Evolutionary conservation across 2,888 invertebrate species (phyloP), one percentile per base, ranked within the genome.

Genomic region (Lathronympha strigana): DNA sequence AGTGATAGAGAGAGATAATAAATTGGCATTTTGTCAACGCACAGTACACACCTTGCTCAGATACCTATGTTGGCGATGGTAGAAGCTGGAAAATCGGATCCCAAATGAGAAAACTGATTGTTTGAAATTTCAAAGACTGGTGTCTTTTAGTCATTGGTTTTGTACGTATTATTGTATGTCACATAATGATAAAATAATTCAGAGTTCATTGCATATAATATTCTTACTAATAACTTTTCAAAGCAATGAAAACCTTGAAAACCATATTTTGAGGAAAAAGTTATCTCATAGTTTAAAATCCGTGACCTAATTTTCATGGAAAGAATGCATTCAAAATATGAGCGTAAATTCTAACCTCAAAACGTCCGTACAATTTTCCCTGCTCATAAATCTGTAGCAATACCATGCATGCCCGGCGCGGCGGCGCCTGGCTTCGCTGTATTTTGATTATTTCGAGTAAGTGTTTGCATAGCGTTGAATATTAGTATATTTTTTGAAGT

Each of bases 381-480:
- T n/a, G n/a, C 9, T 19, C 25, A 38, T 49, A 49, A 38, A 50
- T 38, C 49, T 50, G 9, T 38, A 9, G n/a, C n/a, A 17, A 51
- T 40, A 19, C 40, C 19, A 50, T 60, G 50, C 28, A 28, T 49
- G 21, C 61, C 17, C 49, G 43, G 8, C 40, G 6, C 17, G n/a
- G 3, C 11, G 57, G 50, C 57, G 55, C 63, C 63, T 13, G 19
- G 17, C 28, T 57, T 57, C n/a, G 17, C 15, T 57, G 57, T 31
- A 63, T 63, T 57, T 57, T 57, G 40, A 50, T 57, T 25, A 63
- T 50, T 55, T 55, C 50, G 23, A 38, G 38, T 47, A 50, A 40
- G n/a, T 23, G 25, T 57, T 55, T 45, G n/a, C 54, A 61, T 61
- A 45, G 31, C 38, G 47, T 1, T 6, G 23, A n/a, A n/a, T n/a